Percentiles rank a stretch among this genome's conserved stretches.
phyloP scores from a whole-genome alignment of 1,140 invertebrate genomes.

The Sminthurinus signatus region DNA sequence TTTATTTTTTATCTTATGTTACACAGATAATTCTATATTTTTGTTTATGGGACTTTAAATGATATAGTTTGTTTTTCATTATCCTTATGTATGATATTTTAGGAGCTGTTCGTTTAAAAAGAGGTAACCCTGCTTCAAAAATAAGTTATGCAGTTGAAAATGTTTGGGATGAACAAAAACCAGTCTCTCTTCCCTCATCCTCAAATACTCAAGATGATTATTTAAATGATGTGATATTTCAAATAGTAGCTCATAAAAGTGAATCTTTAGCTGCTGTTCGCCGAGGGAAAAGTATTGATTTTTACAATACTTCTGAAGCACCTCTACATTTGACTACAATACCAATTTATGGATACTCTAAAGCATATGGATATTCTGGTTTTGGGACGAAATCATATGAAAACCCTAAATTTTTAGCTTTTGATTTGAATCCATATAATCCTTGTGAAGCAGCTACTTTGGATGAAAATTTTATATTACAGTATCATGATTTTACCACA shows the following conservation, averaged over 20 bases:
- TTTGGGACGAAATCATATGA: too few relatives aligned
- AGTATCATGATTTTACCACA: constrained; percentile 6
- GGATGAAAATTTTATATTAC: constrained; percentile 27
- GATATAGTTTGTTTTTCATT: too few relatives aligned
- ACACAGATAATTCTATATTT: too few relatives aligned
- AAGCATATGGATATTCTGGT: neutral
- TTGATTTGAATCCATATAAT: constrained; percentile 25
- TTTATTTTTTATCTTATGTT: too few relatives aligned
- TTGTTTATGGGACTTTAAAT: too few relatives aligned
- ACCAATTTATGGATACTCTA: constrained; percentile 15
- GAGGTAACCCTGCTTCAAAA: neutral
- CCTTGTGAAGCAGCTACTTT: constrained; percentile 18
- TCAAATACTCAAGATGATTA: constrained; percentile 14
- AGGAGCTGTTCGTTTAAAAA: constrained; percentile 21
- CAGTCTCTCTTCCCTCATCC: too few relatives aligned
- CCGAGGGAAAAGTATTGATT: constrained; percentile 32
- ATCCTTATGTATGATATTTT: too few relatives aligned
- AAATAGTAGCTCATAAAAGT: constrained; percentile 21
- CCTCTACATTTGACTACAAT: constrained; percentile 21
- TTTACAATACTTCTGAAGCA: constrained; percentile 18
- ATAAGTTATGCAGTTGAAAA: constrained; percentile 21
- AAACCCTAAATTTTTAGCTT: constrained; percentile 14
- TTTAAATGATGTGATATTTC: constrained; percentile 21
- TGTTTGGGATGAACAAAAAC: constrained; percentile 29
- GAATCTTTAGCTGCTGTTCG: constrained; percentile 16